Evolutionary conservation across 2,888 invertebrate genomes (phyloP), one percentile per base, ranked within the genome.

Genomic region (Scaptomyza caliginosa): DNA sequence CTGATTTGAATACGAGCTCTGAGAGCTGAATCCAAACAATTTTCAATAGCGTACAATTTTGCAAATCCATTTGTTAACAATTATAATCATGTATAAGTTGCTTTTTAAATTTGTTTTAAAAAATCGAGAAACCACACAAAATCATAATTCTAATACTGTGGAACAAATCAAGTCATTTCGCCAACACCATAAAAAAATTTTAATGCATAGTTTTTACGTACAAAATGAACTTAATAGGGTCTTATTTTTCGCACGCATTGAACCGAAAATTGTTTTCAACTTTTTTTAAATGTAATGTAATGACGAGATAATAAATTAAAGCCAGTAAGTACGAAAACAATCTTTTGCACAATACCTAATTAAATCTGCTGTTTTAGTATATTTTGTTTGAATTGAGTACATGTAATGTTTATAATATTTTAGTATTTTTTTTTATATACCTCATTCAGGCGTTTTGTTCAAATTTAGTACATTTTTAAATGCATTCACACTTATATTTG

Each of bases 221-320:
- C 71, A 60, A 65, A 58, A 46, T 32, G 51, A 43, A 17, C 13
- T 51, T 69, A 28, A 50, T 55, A 30, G 54, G 34, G 52, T 65
- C 1, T 45, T 38, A 52, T 58, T 55, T 60, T 67, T 51, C 38
- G 36, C 26, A 66, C 50, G n/a, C 30, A 24, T 43, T 17, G 17
- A 55, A 38, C 52, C 19, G 8, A 63, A 63, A 51, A 40, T 40
- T 56, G 21, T 64, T 74, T 71, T 64, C 49, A 62, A 70, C 48
- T 51, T 59, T 32, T 32, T 21, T 46, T 39, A 51, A 66, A 65
- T 38, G 28, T 63, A 55, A 56, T 77, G 66, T 73, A 69, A 77
- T 69, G 63, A 59, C 69, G 42, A 77, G 48, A 57, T 51, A 77
- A 73, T 76, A 65, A 74, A 72, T 74, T 65, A 76, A 71, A 42